phyloP scores from a whole-genome alignment of 1,140 invertebrate species.

The Listronotus oregonensis region DNA sequence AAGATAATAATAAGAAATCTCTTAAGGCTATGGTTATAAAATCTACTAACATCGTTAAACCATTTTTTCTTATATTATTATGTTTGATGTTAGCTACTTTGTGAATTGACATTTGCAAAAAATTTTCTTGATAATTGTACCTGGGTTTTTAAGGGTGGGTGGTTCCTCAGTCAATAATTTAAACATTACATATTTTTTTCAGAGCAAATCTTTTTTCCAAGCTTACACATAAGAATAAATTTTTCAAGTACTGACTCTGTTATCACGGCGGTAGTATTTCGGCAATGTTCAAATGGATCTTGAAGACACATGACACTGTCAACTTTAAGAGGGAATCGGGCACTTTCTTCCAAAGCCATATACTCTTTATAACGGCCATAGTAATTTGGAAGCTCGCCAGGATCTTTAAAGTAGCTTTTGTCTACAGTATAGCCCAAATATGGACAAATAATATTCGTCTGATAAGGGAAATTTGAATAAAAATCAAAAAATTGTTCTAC shows the following conservation, averaged over 20 bases:
- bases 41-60: slow-evolving; percentile 24
- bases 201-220: slow-evolving; percentile 33
- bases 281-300: slow-evolving; percentile 66
- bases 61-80: slow-evolving; percentile 8
- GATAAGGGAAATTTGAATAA: slow-evolving; percentile 61
- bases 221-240: slow-evolving; percentile 38
- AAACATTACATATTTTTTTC: slow-evolving; percentile 35
- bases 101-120: slow-evolving; percentile 15
- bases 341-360: slow-evolving; percentile 44
- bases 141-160: slow-evolving; percentile 18
- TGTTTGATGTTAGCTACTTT: slow-evolving; percentile 16
- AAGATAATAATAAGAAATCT: slow-evolving; percentile 23
- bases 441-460: slow-evolving; percentile 60
- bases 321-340: slow-evolving; percentile 48
- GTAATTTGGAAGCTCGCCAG: slow-evolving; percentile 53
- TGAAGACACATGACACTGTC: slow-evolving; percentile 62
- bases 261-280: slow-evolving; percentile 59
- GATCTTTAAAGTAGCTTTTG: slow-evolving; percentile 55
- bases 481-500: slow-evolving; percentile 66
- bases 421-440: slow-evolving; percentile 58
- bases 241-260: slow-evolving; percentile 43
- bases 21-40: slow-evolving; percentile 28
- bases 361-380: slow-evolving; percentile 58
- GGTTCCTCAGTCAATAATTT: slow-evolving; percentile 37
- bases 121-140: slow-evolving; percentile 8